Evolutionary conservation across 2,113 vertebrate species (phyloP).

Genomic region (Cephalopterus ornatus): DNA sequence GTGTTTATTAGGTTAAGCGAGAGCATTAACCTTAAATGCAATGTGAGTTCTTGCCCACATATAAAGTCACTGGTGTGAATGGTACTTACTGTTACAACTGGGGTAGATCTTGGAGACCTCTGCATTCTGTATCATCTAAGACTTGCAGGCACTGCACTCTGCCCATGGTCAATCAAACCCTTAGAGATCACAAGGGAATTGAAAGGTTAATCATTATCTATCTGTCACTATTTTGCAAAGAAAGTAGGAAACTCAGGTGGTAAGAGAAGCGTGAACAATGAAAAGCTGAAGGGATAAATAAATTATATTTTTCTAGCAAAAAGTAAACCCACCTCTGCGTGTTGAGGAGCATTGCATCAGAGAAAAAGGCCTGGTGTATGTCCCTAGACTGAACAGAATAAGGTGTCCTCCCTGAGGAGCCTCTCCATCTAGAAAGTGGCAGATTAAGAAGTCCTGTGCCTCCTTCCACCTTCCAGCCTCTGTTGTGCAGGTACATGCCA

Average conservation of each 20-base stretch:
- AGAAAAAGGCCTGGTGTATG: not conserved
- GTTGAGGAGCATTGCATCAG: rapidly evolving
- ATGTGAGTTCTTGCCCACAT: not conserved
- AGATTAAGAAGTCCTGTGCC: not conserved
- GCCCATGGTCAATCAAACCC: not conserved
- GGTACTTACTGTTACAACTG: not conserved
- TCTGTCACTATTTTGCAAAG: not conserved
- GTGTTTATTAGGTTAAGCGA: not conserved
- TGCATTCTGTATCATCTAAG: not conserved
- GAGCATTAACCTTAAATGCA: not conserved
- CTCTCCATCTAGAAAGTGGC: not conserved
- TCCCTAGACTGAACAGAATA: not conserved
- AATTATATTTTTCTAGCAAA: not conserved
- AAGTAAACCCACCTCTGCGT: not conserved
- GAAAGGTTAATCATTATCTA: not conserved
- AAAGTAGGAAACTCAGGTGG: not conserved
- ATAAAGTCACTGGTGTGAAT: not conserved
- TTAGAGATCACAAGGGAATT: not conserved
- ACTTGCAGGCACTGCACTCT: not conserved
- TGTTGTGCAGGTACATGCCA: not conserved
- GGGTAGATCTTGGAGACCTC: not conserved
- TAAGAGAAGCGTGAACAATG: not conserved
- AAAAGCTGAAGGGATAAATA: not conserved
- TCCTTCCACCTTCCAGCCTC: not conserved
- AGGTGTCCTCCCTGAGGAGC: not conserved